Base-by-base conservation (phyloP, 2,888 invertebrate genomes). In the Xylocampa areola region DNA sequence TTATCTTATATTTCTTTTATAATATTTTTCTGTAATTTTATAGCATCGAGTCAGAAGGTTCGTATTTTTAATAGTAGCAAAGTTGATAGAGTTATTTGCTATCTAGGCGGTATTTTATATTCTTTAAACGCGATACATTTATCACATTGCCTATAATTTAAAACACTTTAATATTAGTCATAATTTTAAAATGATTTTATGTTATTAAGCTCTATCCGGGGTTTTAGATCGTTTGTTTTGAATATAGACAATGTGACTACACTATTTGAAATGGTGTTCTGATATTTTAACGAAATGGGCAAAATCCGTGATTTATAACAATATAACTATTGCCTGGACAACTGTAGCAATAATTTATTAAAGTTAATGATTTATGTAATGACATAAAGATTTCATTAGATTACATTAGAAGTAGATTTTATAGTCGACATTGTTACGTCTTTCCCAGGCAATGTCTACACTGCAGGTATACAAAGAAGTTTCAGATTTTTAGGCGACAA, bases 171-270 rank as follows among this genome's bases (percentile, higher is more conserved):
- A 75, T 82, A 80, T 73, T 68, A 73, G 77, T 78, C 73, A 79
- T 82, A 83, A 80, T 70, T 78, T 80, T 60, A 71, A 79, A 81
- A 84, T 72, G 73, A 79, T 68, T 84, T 74, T 67, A 79, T 68
- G 84, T 74, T 67, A 77, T 77, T 87, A 88, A 88, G 88, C 86
- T 88, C 86, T 85, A 86, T 75, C 75, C 73, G 84, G 84, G 85
- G 84, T 85, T 84, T 74, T 69, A 55, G 29, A 76, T 68, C 57
- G 71, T 70, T 76, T 51, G 63, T 77, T 79, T 65, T 74, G 69
- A 76, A 71, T 79, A 80, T 76, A 80, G 81, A 82, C 79, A 80
- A 81, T 70, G 73, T 55, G 49, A 37, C 27, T 43, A 51, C 30
- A 45, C 27, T 43, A 51, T 30, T n/a, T 4, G 37, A 19, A 32